Evolutionary conservation across 2,888 invertebrate genomes (phyloP), one percentile per base, ranked within the genome.

Genomic region (Artemia sinica): DNA sequence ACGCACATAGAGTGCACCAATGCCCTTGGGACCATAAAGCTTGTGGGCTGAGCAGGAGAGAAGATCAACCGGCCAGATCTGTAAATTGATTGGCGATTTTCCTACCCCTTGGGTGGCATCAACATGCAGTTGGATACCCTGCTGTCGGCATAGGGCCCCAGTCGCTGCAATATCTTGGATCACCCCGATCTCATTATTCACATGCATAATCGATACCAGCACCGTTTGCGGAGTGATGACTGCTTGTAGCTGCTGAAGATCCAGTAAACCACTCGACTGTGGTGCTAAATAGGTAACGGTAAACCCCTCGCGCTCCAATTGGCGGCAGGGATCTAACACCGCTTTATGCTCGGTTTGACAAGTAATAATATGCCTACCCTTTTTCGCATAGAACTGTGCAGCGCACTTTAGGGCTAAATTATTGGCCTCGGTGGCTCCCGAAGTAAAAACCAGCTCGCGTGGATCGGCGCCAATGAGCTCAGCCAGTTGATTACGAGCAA

Each of bases 301-400:
- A 77, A 91, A 97, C 8, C 95, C 96, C 81, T 97, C 95, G 13
- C 86, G 86, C 81, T 97, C 94, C 72, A 98, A 79, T 12, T 88
- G 88, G 73, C 97, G 85, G 75, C 97, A 97, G 0, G 97, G 97
- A 81, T 98, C 98, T 74, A 98, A 79, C 12, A 98, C 97, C 81
- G 98, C 99, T 80, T 99, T 98, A 79, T 98, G 98, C 79, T 99
- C 97, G 71, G 95, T 99, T 81, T 97, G 97, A 72, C 96, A 91
- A 6, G 98, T 98, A 72, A 98, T 86, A 73, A 99, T 81, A 79
- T 98, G 97, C 75, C 89, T 92, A 80, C 93, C 96, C 76, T 89
- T 92, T 65, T 85, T 83, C 72, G 85, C 86, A 79, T 98, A 97
- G n/a, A n/a, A n/a, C 73, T 91, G 83, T 8, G 91, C 93, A 1